Conservation (phyloP, 2,113 vertebrate genomes). For the Otolemur garnettii region DNA sequence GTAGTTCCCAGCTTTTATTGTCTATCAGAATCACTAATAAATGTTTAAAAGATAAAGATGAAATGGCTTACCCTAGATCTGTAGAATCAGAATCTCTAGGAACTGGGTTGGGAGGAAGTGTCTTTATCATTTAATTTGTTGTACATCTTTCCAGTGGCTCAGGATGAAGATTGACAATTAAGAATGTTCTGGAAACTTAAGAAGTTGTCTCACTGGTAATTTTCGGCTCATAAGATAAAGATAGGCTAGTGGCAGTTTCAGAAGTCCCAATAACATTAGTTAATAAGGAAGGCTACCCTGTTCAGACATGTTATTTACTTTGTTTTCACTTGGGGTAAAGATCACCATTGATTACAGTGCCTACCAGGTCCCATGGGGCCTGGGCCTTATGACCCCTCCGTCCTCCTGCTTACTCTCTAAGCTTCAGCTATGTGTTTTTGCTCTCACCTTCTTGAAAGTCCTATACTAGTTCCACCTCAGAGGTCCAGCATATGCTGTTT, state of each 20-base stretch:
- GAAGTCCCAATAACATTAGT: not conserved
- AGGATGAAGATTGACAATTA: not conserved
- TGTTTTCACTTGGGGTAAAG: not conserved
- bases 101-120: not conserved
- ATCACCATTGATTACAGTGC: not conserved
- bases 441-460: not conserved
- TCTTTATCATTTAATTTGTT: not conserved
- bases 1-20: not conserved
- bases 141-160: not conserved
- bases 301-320: not conserved
- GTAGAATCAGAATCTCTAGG: not conserved
- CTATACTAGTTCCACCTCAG: not conserved
- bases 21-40: not conserved
- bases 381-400: accelerated
- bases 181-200: not conserved
- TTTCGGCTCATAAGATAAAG: not conserved
- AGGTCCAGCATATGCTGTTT: not conserved
- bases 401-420: not conserved
- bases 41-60: not conserved
- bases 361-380: no score
- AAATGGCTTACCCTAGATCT: not conserved
- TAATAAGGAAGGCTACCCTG: not conserved
- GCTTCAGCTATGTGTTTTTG: not conserved
- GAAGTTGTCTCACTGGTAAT: not conserved
- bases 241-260: not conserved